Evolutionary conservation across 2,797 vertebrate genomes (phyloP).

Genomic region (Necrosyrtes monachus): DNA sequence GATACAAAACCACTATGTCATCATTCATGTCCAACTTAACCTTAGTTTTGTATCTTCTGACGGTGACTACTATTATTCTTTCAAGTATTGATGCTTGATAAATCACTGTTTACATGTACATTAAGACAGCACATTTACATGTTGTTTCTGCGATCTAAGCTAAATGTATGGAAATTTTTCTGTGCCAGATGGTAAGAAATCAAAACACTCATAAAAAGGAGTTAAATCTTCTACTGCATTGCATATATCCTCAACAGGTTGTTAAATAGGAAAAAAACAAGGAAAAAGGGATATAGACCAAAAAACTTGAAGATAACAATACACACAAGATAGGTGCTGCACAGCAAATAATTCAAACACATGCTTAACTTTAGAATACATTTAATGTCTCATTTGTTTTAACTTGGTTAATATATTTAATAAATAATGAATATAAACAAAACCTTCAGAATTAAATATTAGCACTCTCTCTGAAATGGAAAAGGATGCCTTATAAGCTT

Average conservation of each 20-base stretch:
- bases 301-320: not conserved
- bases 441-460: not conserved
- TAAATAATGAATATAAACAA: not conserved
- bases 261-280: not conserved
- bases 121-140: not conserved
- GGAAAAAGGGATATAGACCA: not conserved
- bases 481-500: not conserved
- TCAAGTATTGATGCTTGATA: not conserved
- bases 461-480: not conserved
- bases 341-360: not conserved
- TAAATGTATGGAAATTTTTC: not conserved
- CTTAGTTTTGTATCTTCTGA: not conserved
- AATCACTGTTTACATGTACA: not conserved
- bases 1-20: not conserved
- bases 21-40: not conserved
- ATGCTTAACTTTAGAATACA: not conserved
- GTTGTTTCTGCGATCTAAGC: not conserved
- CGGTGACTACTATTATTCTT: not conserved
- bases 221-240: not conserved
- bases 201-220: not conserved
- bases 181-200: not conserved
- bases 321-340: not conserved
- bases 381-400: not conserved
- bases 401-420: not conserved
- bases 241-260: not conserved